These are phyloP conservation scores for Poecile montanus DNA, from an alignment of 2,797 vertebrate species.

Conservation along the genomic window DNA sequence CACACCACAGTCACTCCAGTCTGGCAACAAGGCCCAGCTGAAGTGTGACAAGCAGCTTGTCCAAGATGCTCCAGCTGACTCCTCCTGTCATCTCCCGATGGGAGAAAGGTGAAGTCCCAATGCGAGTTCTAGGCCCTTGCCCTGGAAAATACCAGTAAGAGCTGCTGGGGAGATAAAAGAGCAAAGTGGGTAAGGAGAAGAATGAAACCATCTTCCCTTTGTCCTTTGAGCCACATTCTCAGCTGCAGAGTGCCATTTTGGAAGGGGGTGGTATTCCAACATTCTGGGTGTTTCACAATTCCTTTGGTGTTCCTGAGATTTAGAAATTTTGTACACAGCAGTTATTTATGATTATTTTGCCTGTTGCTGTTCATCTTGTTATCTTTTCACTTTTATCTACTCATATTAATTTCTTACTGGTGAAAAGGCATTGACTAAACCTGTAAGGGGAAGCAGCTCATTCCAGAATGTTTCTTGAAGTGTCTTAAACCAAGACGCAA, in stretches of 20 bases:
- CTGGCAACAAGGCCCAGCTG: not conserved
- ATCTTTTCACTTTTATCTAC: not conserved
- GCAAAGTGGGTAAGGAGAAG: not conserved
- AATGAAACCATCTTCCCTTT: not conserved
- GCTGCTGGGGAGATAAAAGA: not conserved
- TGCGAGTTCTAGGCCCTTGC: rapidly evolving
- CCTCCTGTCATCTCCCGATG: not conserved
- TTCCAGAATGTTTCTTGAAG: not conserved
- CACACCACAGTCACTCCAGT: not conserved
- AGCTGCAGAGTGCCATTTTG: not conserved
- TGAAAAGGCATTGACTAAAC: not conserved
- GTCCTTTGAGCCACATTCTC: rapidly evolving
- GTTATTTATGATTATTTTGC: not conserved
- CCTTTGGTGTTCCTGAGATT: not conserved
- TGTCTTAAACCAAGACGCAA: not conserved
- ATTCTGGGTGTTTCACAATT: not conserved
- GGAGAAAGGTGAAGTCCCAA: rapidly evolving
- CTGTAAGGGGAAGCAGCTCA: not conserved
- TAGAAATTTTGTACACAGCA: not conserved
- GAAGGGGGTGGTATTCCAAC: not conserved
- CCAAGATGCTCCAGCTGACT: rapidly evolving
- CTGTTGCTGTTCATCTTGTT: not conserved
- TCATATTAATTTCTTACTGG: not conserved
- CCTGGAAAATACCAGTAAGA: rapidly evolving
- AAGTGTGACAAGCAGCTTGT: rapidly evolving